Base-by-base conservation (phyloP, 2,797 vertebrate species). In the Notoglanidium macrostoma region DNA sequence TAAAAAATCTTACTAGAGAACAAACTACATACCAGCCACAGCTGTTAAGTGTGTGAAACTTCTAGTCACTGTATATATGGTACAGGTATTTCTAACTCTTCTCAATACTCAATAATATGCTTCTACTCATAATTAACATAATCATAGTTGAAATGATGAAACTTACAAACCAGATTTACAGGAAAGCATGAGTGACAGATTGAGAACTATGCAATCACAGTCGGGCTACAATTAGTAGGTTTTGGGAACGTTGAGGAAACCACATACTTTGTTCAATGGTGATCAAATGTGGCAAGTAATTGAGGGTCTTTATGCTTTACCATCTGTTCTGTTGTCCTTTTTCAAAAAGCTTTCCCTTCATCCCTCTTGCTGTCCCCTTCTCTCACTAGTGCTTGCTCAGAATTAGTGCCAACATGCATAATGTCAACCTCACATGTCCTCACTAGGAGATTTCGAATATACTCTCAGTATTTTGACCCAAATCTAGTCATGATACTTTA, bases 291-390 rank as follows among this genome's bases (percentile, higher is more conserved):
- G 77, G 76, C 49, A 85, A 49, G 59, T 88, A 59, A 82, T 87
- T 65, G 61, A 85, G 57, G 85, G 46, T 77, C 21, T 87, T 70
- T 87, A 19, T 35, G 49, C 90, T 87, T 87, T 89, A 40, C 65
- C 86, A 88, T 88, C 77, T 21, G 15, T 67, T 77, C 35, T 81
- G 70, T 67, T 61, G 70, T 79, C 46, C 23, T 57, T 49, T 67
- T 74, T 14, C 55, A 35, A 46, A 23, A 89, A 86, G 73, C 29
- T 82, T 11, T 29, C 21, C 19, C n/a, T 77, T 74, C 21, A 74
- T 83, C n/a, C 35, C 14, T 21, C 51, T 61, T 57, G 19, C 68
- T 72, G 59, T 78, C 29, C 10, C 8, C 19, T 40, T 57, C 29
- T 54, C 5, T 1, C 40, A 29, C 55, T 15, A 19, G 61, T 54